Evolutionary conservation across 2,113 vertebrate species (phyloP).

Genomic region (Danionella cerebrum): DNA sequence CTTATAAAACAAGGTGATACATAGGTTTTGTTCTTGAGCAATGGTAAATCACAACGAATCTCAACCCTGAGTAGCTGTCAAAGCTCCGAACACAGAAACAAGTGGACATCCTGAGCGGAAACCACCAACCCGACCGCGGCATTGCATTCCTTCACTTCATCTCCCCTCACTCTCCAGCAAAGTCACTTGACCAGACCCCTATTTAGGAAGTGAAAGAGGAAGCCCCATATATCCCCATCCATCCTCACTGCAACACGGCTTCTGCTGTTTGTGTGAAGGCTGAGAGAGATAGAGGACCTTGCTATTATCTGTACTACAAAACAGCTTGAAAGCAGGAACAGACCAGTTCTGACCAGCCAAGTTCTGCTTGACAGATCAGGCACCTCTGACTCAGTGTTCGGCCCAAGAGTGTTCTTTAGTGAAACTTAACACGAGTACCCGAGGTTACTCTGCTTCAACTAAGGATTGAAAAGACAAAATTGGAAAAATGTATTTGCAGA

Average conservation of each 20-base stretch:
- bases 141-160: conserved; percentile 55
- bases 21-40: conserved; percentile 7
- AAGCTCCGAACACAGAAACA: conserved; percentile 52
- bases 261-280: conserved; percentile 52
- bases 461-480: too few relatives aligned
- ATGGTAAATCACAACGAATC: conserved; percentile 11
- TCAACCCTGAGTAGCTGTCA: conserved; percentile 45
- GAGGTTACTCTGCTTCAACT: too few relatives aligned
- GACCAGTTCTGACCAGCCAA: conserved; percentile 37
- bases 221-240: conserved; percentile 57
- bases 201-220: conserved; percentile 74
- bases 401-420: too few relatives aligned
- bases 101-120: conserved; percentile 69
- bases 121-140: conserved; percentile 54
- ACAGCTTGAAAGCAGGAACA: conserved; percentile 26
- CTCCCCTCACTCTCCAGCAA: conserved; percentile 55
- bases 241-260: conserved; percentile 50
- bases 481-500: too few relatives aligned
- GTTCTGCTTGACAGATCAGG: conserved; percentile 27
- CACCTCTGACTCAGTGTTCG: conserved; percentile 12
- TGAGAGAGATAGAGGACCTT: conserved; percentile 37
- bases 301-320: conserved; percentile 15
- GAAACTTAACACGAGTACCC: not conserved
- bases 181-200: conserved; percentile 67
- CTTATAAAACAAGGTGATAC: not conserved